Percentiles rank a stretch among this genome's conserved stretches.
Conservation (phyloP, 1,140 invertebrate species). For the Heliconius eleuchia region DNA sequence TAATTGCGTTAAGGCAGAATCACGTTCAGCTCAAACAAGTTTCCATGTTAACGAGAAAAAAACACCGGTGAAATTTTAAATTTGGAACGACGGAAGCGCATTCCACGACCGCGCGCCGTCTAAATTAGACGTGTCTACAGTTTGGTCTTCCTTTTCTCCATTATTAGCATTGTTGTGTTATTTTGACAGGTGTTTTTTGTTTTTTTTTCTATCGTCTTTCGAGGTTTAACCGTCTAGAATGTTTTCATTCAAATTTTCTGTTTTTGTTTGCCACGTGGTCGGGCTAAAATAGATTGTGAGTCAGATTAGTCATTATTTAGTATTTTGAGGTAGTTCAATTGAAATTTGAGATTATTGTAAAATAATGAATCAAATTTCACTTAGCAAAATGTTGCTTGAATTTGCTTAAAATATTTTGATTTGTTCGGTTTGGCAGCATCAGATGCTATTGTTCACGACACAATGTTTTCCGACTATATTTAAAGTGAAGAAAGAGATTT, state of each 20-base stretch:
- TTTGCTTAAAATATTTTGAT: not conserved
- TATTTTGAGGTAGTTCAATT: not conserved
- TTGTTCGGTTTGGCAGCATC: not conserved
- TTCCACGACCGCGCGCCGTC: conserved; percentile 52
- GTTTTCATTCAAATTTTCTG: not conserved
- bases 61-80: conserved; percentile 56
- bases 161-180: conserved; percentile 16
- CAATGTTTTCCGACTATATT: too few relatives aligned
- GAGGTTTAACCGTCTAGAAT: not conserved
- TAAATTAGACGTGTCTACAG: conserved; percentile 52
- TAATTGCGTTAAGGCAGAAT: conserved; percentile 3
- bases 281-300: not conserved
- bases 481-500: too few relatives aligned
- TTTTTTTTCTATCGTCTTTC: not conserved
- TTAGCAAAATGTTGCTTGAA: not conserved
- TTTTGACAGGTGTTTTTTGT: conserved; percentile 16
- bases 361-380: not conserved
- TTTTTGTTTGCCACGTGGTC: conserved; percentile 13
- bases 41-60: conserved; percentile 32
- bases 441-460: too few relatives aligned
- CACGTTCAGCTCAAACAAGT: not conserved
- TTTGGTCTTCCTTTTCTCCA: conserved; percentile 16
- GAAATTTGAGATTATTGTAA: not conserved
- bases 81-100: conserved; percentile 64
- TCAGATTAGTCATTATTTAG: not conserved